Conservation (phyloP, 2,888 invertebrate genomes). For the Lacanobia wlatinum region DNA sequence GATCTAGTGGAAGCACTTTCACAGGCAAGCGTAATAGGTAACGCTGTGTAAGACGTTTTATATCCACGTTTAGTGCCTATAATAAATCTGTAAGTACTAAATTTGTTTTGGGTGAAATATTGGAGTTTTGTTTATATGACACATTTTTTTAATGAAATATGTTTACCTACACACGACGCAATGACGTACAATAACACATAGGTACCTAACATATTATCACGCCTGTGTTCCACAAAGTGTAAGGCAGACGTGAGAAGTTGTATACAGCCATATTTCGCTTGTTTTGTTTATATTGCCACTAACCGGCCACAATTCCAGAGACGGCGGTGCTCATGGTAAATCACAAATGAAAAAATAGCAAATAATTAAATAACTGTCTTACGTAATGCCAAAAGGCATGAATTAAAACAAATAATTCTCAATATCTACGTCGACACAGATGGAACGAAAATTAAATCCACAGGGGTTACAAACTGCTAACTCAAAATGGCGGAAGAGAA, state of each 20-base stretch:
- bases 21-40: conserved; percentile 29
- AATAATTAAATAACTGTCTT: no score
- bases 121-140: background rate
- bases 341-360: no score
- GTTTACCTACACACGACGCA: background rate
- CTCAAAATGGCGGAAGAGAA: background rate
- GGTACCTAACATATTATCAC: no score
- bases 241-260: no score
- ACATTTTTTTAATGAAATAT: no score
- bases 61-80: conserved; percentile 12
- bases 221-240: no score
- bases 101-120: conserved; percentile 12
- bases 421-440: background rate
- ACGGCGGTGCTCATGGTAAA: no score
- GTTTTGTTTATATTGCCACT: no score
- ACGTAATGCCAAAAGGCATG: background rate
- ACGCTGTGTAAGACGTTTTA: conserved; percentile 37
- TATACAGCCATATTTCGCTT: no score
- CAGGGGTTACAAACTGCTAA: background rate
- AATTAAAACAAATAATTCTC: background rate
- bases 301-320: no score
- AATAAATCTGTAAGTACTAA: conserved; percentile 33
- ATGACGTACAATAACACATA: no score
- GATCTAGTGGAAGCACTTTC: conserved; percentile 46
- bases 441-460: background rate